A percentile compares a stretch with the other conserved stretches of the same genome.
Conservation (phyloP, 1,140 invertebrate species). For the Venturia canescens region DNA sequence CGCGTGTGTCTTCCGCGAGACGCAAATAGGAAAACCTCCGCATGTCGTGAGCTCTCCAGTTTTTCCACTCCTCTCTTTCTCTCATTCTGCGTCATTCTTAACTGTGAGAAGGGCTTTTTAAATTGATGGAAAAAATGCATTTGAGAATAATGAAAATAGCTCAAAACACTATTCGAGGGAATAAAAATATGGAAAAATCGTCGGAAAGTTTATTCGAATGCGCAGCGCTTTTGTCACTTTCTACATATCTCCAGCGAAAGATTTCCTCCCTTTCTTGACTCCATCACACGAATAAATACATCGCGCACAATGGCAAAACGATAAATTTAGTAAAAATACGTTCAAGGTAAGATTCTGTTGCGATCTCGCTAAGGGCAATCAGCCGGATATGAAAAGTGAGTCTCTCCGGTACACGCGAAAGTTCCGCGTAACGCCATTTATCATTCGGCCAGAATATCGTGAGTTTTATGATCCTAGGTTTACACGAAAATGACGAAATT, state of each 20-base stretch:
- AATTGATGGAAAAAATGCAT: too few relatives aligned
- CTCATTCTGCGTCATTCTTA: not conserved
- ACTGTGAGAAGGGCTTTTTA: not conserved
- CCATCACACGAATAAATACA: too few relatives aligned
- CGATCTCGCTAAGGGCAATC: not conserved
- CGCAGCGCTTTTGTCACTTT: too few relatives aligned
- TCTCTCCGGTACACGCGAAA: not conserved
- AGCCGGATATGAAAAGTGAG: not conserved
- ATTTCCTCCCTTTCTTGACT: too few relatives aligned
- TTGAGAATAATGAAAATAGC: too few relatives aligned
- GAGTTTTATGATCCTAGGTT: slow-evolving; percentile 7
- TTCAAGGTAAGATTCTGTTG: not conserved
- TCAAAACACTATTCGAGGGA: too few relatives aligned
- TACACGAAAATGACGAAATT: not conserved
- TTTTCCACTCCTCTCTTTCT: not conserved
- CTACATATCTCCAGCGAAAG: too few relatives aligned
- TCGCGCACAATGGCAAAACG: not conserved
- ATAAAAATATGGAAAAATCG: too few relatives aligned
- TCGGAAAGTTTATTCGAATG: too few relatives aligned
- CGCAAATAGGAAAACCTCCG: not conserved
- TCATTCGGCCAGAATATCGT: not conserved
- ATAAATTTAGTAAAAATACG: not conserved
- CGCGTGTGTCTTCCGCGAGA: not conserved
- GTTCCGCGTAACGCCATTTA: not conserved
- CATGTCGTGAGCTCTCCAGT: not conserved